phyloP scores from a whole-genome alignment of 2,888 invertebrate species.

The Sminthurides aquaticus region DNA sequence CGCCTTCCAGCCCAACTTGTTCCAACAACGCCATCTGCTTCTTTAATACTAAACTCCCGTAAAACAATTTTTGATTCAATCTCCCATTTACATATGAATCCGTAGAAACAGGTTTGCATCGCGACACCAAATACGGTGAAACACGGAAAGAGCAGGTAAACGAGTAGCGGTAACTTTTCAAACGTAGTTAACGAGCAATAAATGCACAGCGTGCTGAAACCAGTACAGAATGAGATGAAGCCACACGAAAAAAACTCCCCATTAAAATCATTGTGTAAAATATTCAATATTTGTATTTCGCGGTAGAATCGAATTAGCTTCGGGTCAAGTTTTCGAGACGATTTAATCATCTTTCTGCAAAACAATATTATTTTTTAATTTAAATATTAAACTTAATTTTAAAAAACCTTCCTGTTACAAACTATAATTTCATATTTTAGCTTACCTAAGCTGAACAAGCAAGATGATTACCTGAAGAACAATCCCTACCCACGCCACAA shows the following conservation, averaged over 20 bases:
- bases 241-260: background rate
- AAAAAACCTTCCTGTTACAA: too few relatives aligned
- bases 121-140: background rate
- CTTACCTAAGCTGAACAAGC: background rate
- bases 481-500: background rate
- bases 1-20: too few relatives aligned
- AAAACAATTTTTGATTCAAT: background rate
- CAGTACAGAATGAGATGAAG: background rate
- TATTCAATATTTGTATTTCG: background rate
- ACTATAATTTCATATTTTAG: too few relatives aligned
- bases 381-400: too few relatives aligned
- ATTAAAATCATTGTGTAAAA: background rate
- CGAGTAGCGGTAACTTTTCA: background rate
- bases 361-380: too few relatives aligned
- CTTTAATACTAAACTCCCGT: too few relatives aligned
- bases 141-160: background rate
- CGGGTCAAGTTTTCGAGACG: background rate
- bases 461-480: background rate
- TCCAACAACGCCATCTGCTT: too few relatives aligned
- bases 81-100: background rate
- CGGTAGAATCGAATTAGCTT: background rate
- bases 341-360: background rate
- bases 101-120: background rate
- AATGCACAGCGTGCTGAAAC: background rate
- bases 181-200: background rate